These are phyloP conservation scores for Eumerus sabulonum DNA, from an alignment of 2,888 invertebrate genomes.

Conservation along the genomic window DNA sequence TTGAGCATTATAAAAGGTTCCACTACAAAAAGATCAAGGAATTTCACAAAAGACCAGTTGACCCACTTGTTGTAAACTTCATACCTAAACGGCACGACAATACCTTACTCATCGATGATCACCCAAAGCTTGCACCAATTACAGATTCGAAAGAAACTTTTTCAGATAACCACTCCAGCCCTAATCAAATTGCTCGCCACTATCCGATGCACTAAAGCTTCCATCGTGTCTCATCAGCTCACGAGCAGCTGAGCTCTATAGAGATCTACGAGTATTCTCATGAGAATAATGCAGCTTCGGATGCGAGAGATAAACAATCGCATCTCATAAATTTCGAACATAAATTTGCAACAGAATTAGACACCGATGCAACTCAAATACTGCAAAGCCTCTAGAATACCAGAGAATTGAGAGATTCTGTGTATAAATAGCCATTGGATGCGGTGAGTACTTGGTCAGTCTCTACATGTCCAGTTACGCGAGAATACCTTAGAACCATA, in stretches of 20 bases:
- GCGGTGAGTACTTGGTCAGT: conserved; percentile 60
- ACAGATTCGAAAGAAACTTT: neutral
- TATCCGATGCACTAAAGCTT: conserved; percentile 22
- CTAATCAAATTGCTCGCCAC: conserved; percentile 10
- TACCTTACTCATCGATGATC: neutral
- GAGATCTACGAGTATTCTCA: conserved; percentile 39
- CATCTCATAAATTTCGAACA: conserved; percentile 76
- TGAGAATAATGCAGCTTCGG: conserved; percentile 51
- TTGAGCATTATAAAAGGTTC: no score
- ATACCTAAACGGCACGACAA: neutral
- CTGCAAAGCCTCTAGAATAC: conserved; percentile 20
- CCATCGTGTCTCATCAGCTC: conserved; percentile 24
- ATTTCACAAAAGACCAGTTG: no score
- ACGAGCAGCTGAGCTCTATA: neutral
- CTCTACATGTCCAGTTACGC: conserved; percentile 48
- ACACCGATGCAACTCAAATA: no score
- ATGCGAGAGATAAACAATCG: conserved; percentile 72
- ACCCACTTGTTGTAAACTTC: no score
- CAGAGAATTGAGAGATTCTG: conserved; percentile 40
- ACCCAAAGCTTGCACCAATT: conserved; percentile 15
- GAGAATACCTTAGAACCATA: conserved; percentile 52
- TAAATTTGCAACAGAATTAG: conserved; percentile 69
- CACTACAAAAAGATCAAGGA: no score
- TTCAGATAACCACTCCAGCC: conserved; percentile 1
- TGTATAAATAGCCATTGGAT: conserved; percentile 58